Evolutionary conservation across 2,113 vertebrate species (phyloP).

Genomic region (Trinectes maculatus): DNA sequence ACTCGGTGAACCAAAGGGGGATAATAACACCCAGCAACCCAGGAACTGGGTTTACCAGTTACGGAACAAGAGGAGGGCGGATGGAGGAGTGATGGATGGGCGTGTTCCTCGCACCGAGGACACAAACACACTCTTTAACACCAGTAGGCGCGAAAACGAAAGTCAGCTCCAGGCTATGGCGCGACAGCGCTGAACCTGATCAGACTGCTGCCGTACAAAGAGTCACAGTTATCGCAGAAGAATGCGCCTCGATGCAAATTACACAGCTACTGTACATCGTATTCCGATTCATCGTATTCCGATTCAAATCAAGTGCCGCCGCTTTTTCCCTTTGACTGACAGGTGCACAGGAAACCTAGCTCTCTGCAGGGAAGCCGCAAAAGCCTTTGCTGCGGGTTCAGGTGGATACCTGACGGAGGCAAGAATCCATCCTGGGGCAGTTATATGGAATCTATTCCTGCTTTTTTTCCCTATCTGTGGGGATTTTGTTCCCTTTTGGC

Average conservation of each 20-base stretch:
- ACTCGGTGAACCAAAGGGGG: neutral
- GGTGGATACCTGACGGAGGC: slow-evolving; percentile 31
- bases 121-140: neutral
- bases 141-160: slow-evolving; percentile 13
- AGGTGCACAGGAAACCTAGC: neutral
- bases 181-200: slow-evolving; percentile 12
- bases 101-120: neutral
- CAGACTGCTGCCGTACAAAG: slow-evolving; percentile 21
- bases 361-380: neutral
- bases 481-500: slow-evolving; percentile 59
- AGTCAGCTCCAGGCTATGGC: slow-evolving; percentile 35
- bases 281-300: slow-evolving; percentile 2
- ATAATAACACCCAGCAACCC: neutral
- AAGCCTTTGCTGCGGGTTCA: slow-evolving; percentile 23
- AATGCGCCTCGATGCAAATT: slow-evolving; percentile 35
- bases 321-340: slow-evolving; percentile 30
- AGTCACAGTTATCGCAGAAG: neutral
- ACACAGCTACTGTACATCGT: neutral
- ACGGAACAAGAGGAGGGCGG: neutral
- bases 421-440: slow-evolving; percentile 24
- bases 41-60: neutral
- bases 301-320: slow-evolving; percentile 28
- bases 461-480: neutral
- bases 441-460: slow-evolving; percentile 8
- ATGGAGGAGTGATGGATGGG: slow-evolving; percentile 2